Percentiles rank a stretch among this genome's conserved stretches.
Evolutionary conservation across 2,797 vertebrate species (phyloP).

Genomic region (Mormyrops attenuatus): DNA sequence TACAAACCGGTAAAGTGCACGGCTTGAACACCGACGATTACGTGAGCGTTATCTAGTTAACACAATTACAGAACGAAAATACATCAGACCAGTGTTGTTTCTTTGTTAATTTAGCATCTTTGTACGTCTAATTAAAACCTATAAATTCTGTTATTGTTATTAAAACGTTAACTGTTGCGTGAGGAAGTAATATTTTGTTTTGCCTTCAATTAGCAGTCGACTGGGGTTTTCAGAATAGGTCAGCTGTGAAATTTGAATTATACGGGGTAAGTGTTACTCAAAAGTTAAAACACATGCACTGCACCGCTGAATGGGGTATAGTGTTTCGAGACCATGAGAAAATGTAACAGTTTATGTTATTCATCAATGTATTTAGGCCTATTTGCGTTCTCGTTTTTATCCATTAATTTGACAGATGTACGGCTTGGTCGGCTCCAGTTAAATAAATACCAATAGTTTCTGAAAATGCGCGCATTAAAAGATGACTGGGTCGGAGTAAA

Average conservation of each 20-base stretch:
- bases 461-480: not conserved
- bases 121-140: conserved; percentile 94
- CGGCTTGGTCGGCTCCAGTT: not conserved
- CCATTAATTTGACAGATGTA: not conserved
- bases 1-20: conserved; percentile 65
- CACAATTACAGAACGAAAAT: conserved; percentile 79
- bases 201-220: conserved; percentile 97
- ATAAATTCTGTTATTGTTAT: conserved; percentile 90
- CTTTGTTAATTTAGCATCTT: conserved; percentile 80
- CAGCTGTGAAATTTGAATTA: conserved; percentile 99
- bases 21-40: conserved; percentile 74
- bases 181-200: conserved; percentile 93
- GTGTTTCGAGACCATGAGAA: conserved; percentile 39
- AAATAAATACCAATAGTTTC: not conserved
- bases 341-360: not conserved
- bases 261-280: conserved; percentile 77
- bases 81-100: conserved; percentile 81
- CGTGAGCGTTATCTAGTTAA: conserved; percentile 59
- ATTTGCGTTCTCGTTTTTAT: not conserved
- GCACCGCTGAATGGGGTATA: conserved; percentile 49
- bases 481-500: not conserved
- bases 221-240: conserved; percentile 98
- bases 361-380: not conserved
- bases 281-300: conserved; percentile 64
- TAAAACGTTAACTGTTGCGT: conserved; percentile 94